Base-by-base conservation (phyloP, 2,888 invertebrate species). In the Hypolimnas misippus region DNA sequence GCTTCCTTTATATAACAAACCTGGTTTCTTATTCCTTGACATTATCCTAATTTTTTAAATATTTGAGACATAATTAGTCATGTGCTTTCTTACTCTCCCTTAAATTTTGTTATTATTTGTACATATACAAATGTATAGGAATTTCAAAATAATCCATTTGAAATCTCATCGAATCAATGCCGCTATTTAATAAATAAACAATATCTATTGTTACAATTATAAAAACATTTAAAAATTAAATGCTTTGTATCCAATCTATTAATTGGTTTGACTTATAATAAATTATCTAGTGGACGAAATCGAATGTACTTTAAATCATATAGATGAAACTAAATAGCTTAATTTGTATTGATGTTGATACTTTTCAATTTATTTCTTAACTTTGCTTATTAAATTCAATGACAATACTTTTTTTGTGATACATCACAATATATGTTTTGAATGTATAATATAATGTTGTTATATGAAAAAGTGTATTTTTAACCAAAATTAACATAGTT, bases 251-350 rank as follows among this genome's bases (percentile, higher is more conserved):
- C 40, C 40, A 51, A 38, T 51, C 10, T 57, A 2, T 49, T 7
- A 42, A 55, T 29, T 55, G 31, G 42, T 42, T 25, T 42, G 16
- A 51, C 51, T 58, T 51, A 53, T 60, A 52, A 46, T 46, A n/a
- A 46, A 46, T 44, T 51, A 59, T 29, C 59, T 60, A 63, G 42
- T 63, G 63, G 63, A 63, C 63, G 56, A 59, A 60, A 63, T 63
- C 14, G 54, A 63, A 54, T 61, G 50, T 54, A 38, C 35, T 70
- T 68, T 71, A 71, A 66, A 73, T 73, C 63, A 71, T 62, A 62
- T 46, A 44, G 21, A 21, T 21, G 44, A 46, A 46, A 19, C 44
- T 46, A 46, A 46, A 19, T 19, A 44, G 19, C 12, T 21, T 46
- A 3, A 21, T 7, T 17, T 21, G 6, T 46, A 21, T 21, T 12